Evolutionary conservation across 2,888 invertebrate genomes (phyloP).

Genomic region (Tribolium freemani): DNA sequence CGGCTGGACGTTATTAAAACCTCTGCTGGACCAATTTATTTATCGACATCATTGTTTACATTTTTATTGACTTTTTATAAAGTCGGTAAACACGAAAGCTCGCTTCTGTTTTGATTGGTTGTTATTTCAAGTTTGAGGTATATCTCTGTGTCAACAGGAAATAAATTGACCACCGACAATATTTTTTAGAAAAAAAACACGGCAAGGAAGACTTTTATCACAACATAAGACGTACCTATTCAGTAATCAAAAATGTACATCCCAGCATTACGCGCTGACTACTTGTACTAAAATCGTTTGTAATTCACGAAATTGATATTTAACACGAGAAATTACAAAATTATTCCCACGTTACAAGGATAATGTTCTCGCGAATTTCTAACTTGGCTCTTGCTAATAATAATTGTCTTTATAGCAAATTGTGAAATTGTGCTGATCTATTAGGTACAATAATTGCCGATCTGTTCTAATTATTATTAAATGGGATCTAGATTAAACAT

Average conservation of each 20-base stretch:
- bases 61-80: constrained; percentile 19
- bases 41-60: constrained; percentile 5
- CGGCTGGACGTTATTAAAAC: neutral
- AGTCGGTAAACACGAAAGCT: constrained; percentile 9
- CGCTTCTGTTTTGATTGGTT: constrained; percentile 19
- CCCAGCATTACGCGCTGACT: constrained; percentile 17
- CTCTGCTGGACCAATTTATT: neutral
- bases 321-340: constrained; percentile 17
- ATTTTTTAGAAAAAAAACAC: neutral
- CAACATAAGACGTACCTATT: too few species aligned
- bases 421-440: neutral
- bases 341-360: constrained; percentile 12
- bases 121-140: constrained; percentile 22
- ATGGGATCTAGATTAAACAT: too few species aligned
- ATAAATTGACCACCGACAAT: neutral
- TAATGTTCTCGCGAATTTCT: constrained; percentile 9
- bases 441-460: neutral
- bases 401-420: constrained; percentile 12
- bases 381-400: constrained; percentile 13
- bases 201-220: too few species aligned
- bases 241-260: constrained; percentile 25
- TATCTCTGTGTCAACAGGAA: constrained; percentile 4
- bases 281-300: constrained; percentile 7
- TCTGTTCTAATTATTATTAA: neutral
- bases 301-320: constrained; percentile 33